These are phyloP conservation scores for Odontesthes bonariensis DNA, from an alignment of 2,113 vertebrate genomes.

Conservation along the genomic window DNA sequence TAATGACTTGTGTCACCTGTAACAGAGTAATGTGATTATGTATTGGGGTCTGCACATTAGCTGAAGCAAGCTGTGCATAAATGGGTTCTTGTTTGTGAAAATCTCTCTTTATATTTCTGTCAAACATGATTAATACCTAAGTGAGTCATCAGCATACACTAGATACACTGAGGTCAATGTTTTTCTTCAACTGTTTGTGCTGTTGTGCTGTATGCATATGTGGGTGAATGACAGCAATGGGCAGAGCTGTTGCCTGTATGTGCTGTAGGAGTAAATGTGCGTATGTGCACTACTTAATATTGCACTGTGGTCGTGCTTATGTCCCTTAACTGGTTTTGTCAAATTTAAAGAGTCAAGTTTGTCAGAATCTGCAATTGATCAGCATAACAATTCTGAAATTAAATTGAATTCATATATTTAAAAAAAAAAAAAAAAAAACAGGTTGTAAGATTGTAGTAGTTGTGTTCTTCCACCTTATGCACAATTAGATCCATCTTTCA, in stretches of 20 bases:
- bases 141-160: slow-evolving; percentile 44
- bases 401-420: background rate
- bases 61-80: slow-evolving; percentile 1
- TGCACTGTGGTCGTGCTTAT: background rate
- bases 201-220: slow-evolving; percentile 3
- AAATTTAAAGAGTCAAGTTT: background rate
- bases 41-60: slow-evolving; percentile 32
- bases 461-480: slow-evolving; percentile 7
- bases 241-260: slow-evolving; percentile 17
- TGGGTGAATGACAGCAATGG: slow-evolving; percentile 20
- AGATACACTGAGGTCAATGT: slow-evolving; percentile 6
- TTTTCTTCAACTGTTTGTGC: background rate
- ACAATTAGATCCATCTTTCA: slow-evolving; percentile 2
- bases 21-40: slow-evolving; percentile 16
- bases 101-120: slow-evolving; percentile 41
- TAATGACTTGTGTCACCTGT: slow-evolving; percentile 27
- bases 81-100: slow-evolving; percentile 43
- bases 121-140: slow-evolving; percentile 45
- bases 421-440: background rate
- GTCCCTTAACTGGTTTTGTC: background rate
- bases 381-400: background rate
- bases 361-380: background rate
- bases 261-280: slow-evolving; percentile 16
- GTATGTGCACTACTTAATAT: slow-evolving; percentile 1
- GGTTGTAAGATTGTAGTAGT: background rate